Conservation (phyloP, 2,888 invertebrate genomes). For the Lysandra bellargus region DNA sequence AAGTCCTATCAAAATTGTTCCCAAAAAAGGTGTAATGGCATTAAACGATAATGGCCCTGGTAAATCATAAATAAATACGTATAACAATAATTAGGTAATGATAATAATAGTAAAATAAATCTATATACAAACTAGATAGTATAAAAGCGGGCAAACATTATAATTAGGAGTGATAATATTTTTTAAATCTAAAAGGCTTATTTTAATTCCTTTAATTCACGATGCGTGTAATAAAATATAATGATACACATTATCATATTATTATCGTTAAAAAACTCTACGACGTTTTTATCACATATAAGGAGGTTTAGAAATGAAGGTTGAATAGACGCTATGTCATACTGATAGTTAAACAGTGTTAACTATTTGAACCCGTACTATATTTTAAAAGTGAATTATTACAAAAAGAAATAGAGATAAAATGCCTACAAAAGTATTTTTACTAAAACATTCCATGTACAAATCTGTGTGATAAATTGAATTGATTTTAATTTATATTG, state of each 20-base stretch:
- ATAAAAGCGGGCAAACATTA: neutral
- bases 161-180: neutral
- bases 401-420: neutral
- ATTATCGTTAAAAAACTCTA: neutral
- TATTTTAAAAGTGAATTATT: neutral
- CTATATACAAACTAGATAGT: neutral
- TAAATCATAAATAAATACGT: neutral
- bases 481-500: no score
- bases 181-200: slow-evolving; percentile 4
- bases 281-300: neutral
- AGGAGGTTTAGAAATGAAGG: neutral
- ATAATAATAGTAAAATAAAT: slow-evolving; percentile 3
- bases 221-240: slow-evolving; percentile 15
- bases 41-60: neutral
- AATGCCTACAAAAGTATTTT: neutral
- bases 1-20: neutral
- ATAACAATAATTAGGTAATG: neutral
- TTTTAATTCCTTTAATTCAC: slow-evolving; percentile 11
- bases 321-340: neutral
- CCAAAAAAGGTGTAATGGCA: neutral
- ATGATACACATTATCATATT: slow-evolving; percentile 18
- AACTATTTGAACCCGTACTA: neutral
- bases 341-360: neutral
- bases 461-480: no score
- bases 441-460: no score